Base-by-base conservation (phyloP, 64 coral and sea anemone species). In the Porites australiensis region DNA sequence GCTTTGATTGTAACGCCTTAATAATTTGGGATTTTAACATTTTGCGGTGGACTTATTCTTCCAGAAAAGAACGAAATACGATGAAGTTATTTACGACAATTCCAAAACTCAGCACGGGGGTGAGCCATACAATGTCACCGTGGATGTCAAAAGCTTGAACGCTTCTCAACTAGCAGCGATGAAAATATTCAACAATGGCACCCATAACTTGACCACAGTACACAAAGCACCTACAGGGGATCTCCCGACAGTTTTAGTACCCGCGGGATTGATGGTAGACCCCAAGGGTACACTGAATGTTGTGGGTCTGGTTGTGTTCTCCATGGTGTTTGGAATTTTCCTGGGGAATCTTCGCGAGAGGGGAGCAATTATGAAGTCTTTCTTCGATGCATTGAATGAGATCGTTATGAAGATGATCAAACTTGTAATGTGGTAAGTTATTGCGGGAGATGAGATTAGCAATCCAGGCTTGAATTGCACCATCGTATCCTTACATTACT, bases 401-500 rank as follows among this genome's bases (percentile, higher is more conserved):
- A 88, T 94, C 3, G 93, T 94, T 1, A 94, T 94, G 93, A 75
- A 84, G 23, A 94, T 89, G 22, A 87, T 94, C 9, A 72, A 62
- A 16, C 46, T 90, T 4, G 86, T 94, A 20, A 94, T 94, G 92
- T 94, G 92, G 92, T 94, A 62, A 86, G 90, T 83, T 22, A 22
- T 47, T n/a, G n/a, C n/a, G n/a, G n/a, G n/a, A n/a, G n/a, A n/a
- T n/a, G n/a, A n/a, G n/a, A n/a, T n/a, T n/a, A n/a, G n/a, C n/a
- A n/a, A n/a, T n/a, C n/a, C n/a, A n/a, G n/a, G n/a, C n/a, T n/a
- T n/a, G n/a, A n/a, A n/a, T n/a, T n/a, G n/a, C n/a, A n/a, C n/a
- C n/a, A n/a, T n/a, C n/a, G n/a, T n/a, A n/a, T n/a, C n/a, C n/a
- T n/a, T n/a, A n/a, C n/a, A n/a, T n/a, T n/a, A n/a, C n/a, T n/a